Base-by-base conservation (phyloP, 2,797 vertebrate genomes). In the Chaunax sp. region DNA sequence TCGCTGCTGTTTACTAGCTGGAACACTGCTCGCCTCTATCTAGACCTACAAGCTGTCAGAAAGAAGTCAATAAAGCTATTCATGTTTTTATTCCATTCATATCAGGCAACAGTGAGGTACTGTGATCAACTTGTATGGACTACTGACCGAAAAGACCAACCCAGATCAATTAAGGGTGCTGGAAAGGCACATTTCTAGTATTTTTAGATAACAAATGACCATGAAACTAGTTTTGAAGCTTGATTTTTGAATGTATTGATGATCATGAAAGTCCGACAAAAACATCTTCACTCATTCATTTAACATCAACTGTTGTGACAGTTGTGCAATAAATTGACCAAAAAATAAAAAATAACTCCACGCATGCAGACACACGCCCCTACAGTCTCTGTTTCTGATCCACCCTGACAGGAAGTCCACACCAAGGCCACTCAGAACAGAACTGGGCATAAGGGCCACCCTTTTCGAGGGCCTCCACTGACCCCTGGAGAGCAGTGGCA, bases 401-500 rank as follows among this genome's bases (percentile, higher is more conserved):
- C 77, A 38, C 55, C 53, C 73, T 78, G 30, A 74, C 75, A 81
- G 87, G 82, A 89, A 89, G 83, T 87, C 78, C 85, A 83, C 87
- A 85, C 79, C 77, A 77, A 65, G 70, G 60, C 79, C 72, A 57
- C 64, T 86, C 65, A 81, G 47, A 78, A 79, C 72, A 56, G 66
- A 84, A 75, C 19, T 57, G 80, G 64, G 82, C 75, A 80, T 75
- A 3, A 64, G 84, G 82, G 73, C 78, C 78, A 81, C 77, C 85
- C 81, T 85, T 90, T 89, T 78, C 54, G 22, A 77, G 70, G 77
- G 70, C 80, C 38, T 77, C 25, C 26, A 6, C 59, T 77, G 83
- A 86, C 82, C 85, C 85, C 81, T 71, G 71, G 85, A 88, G 88
- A 86, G 84, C 87, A 64, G 83, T 18, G 43, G 82, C 82, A 89